Evolutionary conservation across 2,797 vertebrate species (phyloP).

Genomic region (Centroberyx gerrardi): DNA sequence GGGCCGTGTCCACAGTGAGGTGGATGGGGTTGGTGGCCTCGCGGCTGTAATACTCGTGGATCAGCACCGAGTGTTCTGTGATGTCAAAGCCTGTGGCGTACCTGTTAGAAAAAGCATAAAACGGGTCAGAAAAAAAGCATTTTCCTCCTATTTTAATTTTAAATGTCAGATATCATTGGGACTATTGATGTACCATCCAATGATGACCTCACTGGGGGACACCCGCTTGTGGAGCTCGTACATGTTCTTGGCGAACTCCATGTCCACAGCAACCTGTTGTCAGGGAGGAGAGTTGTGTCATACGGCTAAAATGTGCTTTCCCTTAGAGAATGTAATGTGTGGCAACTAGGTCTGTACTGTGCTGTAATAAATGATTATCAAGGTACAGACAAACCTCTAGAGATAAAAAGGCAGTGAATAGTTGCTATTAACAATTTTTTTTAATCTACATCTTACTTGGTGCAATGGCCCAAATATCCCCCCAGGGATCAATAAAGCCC

Average conservation of each 20-base stretch:
- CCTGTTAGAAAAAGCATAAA: constrained; percentile 78
- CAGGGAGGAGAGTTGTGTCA: neutral
- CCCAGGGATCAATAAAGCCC: too few species aligned
- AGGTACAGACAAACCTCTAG: too few species aligned
- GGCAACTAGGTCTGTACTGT: neutral
- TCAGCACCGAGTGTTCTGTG: constrained; percentile 97
- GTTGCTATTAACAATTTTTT: too few species aligned
- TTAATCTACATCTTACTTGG: too few species aligned
- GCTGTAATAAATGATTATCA: too few species aligned
- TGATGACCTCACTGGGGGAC: constrained; percentile 95
- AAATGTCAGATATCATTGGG: neutral
- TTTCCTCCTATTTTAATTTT: rapidly evolving
- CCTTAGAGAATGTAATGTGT: neutral
- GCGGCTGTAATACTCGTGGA: constrained; percentile 98
- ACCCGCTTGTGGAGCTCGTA: constrained; percentile 99
- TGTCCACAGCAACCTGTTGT: constrained; percentile 95
- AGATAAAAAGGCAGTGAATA: too few species aligned
- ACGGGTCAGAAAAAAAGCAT: neutral
- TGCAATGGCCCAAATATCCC: too few species aligned
- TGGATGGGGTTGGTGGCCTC: constrained; percentile 97
- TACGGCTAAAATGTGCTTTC: neutral
- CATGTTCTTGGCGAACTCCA: constrained; percentile 99
- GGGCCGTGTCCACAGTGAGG: constrained; percentile 92
- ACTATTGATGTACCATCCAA: constrained; percentile 90
- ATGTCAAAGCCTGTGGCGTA: constrained; percentile 98